Percentiles rank a stretch among this genome's conserved stretches.
Evolutionary conservation across 2,888 invertebrate species (phyloP).

Genomic region (Hemicrepidius hirtus): DNA sequence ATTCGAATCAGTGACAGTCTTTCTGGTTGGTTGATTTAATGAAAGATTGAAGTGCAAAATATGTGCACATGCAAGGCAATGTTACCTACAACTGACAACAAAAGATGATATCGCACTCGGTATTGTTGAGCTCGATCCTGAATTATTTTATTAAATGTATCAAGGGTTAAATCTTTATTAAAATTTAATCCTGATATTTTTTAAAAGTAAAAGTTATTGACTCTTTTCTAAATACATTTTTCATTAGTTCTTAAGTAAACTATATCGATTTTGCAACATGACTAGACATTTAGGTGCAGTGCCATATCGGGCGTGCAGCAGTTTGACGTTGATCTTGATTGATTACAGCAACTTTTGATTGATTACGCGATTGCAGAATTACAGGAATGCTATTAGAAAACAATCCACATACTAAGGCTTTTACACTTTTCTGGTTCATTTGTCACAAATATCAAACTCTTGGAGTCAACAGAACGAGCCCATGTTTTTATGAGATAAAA

Average conservation of each 20-base stretch:
- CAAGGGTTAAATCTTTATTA: too few species aligned
- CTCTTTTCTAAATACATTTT: not conserved
- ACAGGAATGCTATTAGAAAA: constrained; percentile 35
- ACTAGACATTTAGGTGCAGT: constrained; percentile 34
- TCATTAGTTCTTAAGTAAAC: constrained; percentile 12
- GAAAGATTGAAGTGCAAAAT: constrained; percentile 40
- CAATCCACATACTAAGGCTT: constrained; percentile 26
- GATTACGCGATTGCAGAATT: constrained; percentile 37
- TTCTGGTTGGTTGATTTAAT: constrained; percentile 35
- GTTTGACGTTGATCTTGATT: constrained; percentile 49
- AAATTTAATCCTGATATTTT: too few species aligned
- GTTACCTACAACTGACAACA: constrained; percentile 22
- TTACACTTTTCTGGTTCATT: constrained; percentile 13
- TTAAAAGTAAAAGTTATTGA: not conserved
- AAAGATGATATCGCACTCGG: constrained; percentile 32
- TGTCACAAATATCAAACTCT: not conserved
- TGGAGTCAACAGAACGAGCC: too few species aligned
- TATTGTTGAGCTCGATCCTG: not conserved
- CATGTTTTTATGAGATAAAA: too few species aligned
- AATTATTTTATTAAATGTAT: constrained; percentile 16
- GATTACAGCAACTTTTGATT: constrained; percentile 42
- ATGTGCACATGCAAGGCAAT: constrained; percentile 32
- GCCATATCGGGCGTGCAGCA: constrained; percentile 35
- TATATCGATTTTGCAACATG: constrained; percentile 28
- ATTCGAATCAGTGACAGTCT: constrained; percentile 36